phyloP scores from a whole-genome alignment of 2,797 vertebrate genomes.

The Gallirallus australis region DNA sequence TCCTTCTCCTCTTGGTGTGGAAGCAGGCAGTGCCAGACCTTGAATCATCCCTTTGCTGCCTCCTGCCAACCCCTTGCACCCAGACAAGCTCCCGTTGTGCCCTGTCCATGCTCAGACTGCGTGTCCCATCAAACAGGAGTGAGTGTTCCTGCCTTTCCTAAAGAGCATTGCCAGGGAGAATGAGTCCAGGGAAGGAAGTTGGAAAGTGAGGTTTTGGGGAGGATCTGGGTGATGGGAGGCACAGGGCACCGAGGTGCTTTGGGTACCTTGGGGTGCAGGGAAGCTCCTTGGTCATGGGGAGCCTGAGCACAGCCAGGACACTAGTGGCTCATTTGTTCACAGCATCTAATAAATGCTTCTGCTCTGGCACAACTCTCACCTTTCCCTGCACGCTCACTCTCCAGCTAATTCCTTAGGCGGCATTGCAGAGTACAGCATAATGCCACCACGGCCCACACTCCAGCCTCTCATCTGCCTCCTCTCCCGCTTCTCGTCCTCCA shows the following conservation, averaged over 20 bases:
- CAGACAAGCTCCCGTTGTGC: background rate
- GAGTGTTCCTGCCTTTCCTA: background rate
- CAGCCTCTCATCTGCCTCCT: constrained; percentile 47
- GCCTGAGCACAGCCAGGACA: background rate
- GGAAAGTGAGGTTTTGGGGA: background rate
- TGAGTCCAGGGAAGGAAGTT: background rate
- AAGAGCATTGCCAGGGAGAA: background rate
- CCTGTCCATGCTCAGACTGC: rapidly evolving
- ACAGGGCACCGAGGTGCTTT: background rate
- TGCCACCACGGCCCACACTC: background rate
- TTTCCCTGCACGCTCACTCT: background rate
- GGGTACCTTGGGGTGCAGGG: background rate
- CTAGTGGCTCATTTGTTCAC: rapidly evolving
- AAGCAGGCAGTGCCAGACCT: constrained; percentile 14
- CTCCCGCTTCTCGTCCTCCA: constrained; percentile 52
- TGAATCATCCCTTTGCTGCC: background rate
- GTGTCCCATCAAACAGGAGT: background rate
- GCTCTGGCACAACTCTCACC: background rate
- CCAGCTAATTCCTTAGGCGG: background rate
- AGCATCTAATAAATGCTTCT: background rate
- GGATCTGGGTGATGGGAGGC: background rate
- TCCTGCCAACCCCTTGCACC: background rate
- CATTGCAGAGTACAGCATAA: background rate
- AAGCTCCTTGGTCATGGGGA: background rate
- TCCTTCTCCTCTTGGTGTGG: background rate